phyloP scores from a whole-genome alignment of 2,113 vertebrate genomes.

The Phalacrocorax aristotelis region DNA sequence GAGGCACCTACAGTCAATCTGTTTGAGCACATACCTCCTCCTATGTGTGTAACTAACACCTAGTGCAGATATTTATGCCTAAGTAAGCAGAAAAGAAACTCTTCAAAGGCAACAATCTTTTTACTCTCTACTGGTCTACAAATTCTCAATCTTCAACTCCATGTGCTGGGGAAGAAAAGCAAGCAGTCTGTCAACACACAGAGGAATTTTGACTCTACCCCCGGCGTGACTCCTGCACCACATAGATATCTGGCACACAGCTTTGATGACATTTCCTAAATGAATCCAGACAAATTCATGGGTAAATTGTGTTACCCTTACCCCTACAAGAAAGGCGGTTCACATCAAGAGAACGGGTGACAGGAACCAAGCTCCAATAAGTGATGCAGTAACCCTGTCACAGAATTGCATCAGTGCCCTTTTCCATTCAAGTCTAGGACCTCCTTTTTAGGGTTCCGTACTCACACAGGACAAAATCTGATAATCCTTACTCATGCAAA shows the following conservation, averaged over 20 bases:
- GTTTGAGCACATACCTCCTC: background rate
- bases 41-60: background rate
- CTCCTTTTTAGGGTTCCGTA: background rate
- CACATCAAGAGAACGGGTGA: background rate
- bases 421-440: background rate
- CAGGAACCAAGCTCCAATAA: background rate
- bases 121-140: background rate
- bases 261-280: conserved; percentile 7
- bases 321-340: background rate
- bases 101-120: background rate
- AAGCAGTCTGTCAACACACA: background rate
- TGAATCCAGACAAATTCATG: background rate
- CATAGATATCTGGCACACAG: background rate
- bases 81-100: background rate
- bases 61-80: background rate
- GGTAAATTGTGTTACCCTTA: background rate
- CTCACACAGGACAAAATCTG: background rate
- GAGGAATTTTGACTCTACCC: background rate
- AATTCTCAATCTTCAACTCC: background rate
- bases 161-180: background rate
- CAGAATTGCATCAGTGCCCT: background rate
- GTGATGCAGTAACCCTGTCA: background rate
- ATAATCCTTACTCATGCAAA: background rate
- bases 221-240: background rate
- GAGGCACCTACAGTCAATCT: background rate